Base-by-base conservation (phyloP, 37 sponge, comb jelly and placozoan species). In the Spongia lamella region DNA sequence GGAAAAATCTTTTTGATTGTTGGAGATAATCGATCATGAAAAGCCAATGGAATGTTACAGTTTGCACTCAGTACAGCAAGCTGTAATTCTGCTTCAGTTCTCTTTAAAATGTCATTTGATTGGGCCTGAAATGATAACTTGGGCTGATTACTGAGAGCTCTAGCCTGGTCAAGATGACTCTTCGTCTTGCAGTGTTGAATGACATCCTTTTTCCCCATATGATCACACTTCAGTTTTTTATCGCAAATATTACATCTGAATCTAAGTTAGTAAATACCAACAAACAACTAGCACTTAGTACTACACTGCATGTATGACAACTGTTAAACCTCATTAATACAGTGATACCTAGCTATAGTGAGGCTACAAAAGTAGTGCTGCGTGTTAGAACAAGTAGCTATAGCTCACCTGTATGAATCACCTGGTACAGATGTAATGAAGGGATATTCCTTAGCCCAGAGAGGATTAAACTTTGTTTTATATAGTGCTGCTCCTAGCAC, bases 151-250 rank as follows among this genome's bases (percentile, higher is more conserved):
- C 54, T 68, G 22, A 58, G 27, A 34, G 70, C 58, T 33, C 32
- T 54, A 9, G 64, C 77, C 61, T 51, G 38, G 4, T 75, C 50
- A 61, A 38, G 63, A 63, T 75, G 64, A 31, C 77, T 27, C 7
- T 49, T 33, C 3, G 64, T 34, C 20, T 36, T 3, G 4, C 40
- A 63, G 61, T 73, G 75, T 33, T 59, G 61, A 5, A 76, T 7
- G 1, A 76, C 68, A 79, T 79, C 80, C 6, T 40, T 57, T 66
- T 66, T 79, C 21, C 80, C 70, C 80, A 79, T 66, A 67, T 79
- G 70, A 47, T 67, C 31, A 55, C 78, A 77, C 52, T 54, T 68
- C 3, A 79, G 27, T 16, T 24, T 56, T 59, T 55, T 68, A 38
- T 68, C 59, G 24, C 68, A 79, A 27, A 55, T 68, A 34, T 39